Conservation (phyloP, 53 echinoderm and acorn worm species). For the Apostichopus leukothele region DNA sequence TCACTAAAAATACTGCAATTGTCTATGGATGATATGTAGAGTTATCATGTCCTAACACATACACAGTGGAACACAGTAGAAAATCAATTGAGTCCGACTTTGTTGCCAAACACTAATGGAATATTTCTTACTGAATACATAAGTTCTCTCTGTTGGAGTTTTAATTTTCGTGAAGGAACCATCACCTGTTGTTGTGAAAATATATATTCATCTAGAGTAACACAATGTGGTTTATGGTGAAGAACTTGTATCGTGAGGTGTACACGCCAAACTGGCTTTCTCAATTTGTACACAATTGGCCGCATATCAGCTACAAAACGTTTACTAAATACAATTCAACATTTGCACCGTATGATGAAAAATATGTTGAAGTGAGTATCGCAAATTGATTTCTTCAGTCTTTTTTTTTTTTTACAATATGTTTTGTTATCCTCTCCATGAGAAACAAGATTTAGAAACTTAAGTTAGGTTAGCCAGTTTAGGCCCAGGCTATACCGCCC, state of each 20-base stretch:
- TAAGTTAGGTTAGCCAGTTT: too few species aligned
- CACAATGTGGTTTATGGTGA: constrained; percentile 56
- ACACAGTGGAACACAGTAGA: too few species aligned
- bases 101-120: not conserved
- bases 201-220: not conserved
- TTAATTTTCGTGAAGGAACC: not conserved
- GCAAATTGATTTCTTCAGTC: not conserved
- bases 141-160: not conserved
- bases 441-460: too few species aligned
- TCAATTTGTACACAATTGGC: constrained; percentile 54
- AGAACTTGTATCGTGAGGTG: constrained; percentile 44
- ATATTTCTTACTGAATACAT: not conserved
- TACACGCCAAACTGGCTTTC: constrained; percentile 54
- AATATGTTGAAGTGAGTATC: constrained; percentile 38
- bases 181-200: not conserved
- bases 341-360: constrained; percentile 36
- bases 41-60: too few species aligned
- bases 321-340: constrained; percentile 23
- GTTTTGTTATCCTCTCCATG: too few species aligned
- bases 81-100: too few species aligned
- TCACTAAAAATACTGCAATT: too few species aligned
- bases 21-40: too few species aligned
- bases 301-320: constrained; percentile 51
- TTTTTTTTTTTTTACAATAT: too few species aligned
- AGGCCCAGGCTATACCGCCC: too few species aligned